Percentiles rank a stretch among this genome's conserved stretches.
Evolutionary conservation across 2,888 invertebrate genomes (phyloP).

Genomic region (Cataglyphis rosenhaueri): DNA sequence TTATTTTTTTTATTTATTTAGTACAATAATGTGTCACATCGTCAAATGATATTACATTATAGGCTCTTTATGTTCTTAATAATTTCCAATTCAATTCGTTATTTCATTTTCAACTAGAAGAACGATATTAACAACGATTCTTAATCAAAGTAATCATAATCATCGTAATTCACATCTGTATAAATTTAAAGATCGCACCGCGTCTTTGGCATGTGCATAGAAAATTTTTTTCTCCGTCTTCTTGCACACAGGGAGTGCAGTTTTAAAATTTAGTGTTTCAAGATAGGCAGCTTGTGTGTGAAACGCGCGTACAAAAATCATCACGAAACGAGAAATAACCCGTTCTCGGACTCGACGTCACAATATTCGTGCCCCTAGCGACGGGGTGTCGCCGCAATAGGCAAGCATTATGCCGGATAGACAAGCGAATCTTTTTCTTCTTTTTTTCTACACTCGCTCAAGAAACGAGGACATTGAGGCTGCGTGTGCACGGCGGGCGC

Average conservation of each 20-base stretch:
- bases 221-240: not conserved
- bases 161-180: constrained; percentile 50
- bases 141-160: not conserved
- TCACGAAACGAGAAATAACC: constrained; percentile 22
- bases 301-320: constrained; percentile 18
- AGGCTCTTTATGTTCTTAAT: not conserved
- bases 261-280: not conserved
- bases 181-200: constrained; percentile 54
- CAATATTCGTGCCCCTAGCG: constrained; percentile 34
- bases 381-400: constrained; percentile 37
- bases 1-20: not conserved
- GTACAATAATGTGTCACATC: not conserved
- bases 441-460: constrained; percentile 1
- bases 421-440: constrained; percentile 27
- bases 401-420: constrained; percentile 39
- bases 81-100: not conserved
- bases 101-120: not conserved
- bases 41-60: not conserved
- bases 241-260: not conserved
- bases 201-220: not conserved
- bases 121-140: not conserved
- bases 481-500: not conserved
- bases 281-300: not conserved
- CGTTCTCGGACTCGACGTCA: constrained; percentile 17
- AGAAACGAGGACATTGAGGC: constrained; percentile 13